phyloP scores from a whole-genome alignment of 2,888 invertebrate genomes.

The Mythimna loreyi region DNA sequence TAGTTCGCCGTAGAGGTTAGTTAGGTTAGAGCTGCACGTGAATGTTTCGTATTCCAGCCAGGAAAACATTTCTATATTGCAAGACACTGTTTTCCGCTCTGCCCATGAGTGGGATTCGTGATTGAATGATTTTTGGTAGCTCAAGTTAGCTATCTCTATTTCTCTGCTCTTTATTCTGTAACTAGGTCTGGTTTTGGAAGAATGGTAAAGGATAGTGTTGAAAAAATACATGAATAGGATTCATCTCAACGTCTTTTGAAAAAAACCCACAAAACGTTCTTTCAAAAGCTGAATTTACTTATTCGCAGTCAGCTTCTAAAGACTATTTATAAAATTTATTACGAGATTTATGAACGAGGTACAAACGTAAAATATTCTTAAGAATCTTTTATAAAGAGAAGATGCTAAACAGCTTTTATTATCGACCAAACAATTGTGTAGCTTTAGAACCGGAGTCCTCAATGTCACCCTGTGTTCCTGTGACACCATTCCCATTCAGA shows the following conservation, averaged over 20 bases:
- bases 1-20: not conserved
- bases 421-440: not conserved
- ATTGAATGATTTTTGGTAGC: too few species aligned
- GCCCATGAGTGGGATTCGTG: too few species aligned
- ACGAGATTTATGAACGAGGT: too few species aligned
- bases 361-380: not conserved
- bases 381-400: not conserved
- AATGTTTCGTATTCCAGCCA: not conserved
- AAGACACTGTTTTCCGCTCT: too few species aligned
- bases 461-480: not conserved
- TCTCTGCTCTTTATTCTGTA: not conserved
- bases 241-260: not conserved
- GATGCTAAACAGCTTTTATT: not conserved
- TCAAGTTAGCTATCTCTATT: not conserved
- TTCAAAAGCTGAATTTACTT: not conserved
- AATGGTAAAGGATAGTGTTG: too few species aligned
- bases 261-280: too few species aligned
- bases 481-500: slow-evolving; percentile 11
- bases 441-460: not conserved
- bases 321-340: not conserved
- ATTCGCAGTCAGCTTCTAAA: not conserved
- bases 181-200: not conserved
- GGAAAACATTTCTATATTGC: not conserved
- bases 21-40: not conserved
- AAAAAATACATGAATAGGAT: not conserved